A percentile compares a stretch with the other conserved stretches of the same genome.
Conservation (phyloP, 2,888 invertebrate genomes). For the Eilema sororculum region DNA sequence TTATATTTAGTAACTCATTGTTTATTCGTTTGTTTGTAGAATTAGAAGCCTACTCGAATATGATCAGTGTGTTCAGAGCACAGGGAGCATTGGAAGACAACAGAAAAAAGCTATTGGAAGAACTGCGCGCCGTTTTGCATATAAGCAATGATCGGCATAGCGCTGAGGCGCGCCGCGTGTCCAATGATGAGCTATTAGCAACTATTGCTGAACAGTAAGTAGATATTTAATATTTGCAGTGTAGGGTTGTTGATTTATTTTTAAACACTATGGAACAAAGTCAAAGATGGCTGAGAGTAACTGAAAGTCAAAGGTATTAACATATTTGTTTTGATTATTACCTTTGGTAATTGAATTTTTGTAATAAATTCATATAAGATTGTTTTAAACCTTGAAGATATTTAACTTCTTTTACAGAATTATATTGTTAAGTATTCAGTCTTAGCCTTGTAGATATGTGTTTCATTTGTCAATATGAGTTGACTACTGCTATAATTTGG, state of each 20-base stretch:
- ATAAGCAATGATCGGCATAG: constrained; percentile 96
- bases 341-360: constrained; percentile 37
- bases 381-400: constrained; percentile 50
- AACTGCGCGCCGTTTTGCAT: constrained; percentile 93
- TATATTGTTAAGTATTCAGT: constrained; percentile 40
- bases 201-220: constrained; percentile 96
- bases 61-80: constrained; percentile 96
- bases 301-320: constrained; percentile 57
- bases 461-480: constrained; percentile 44
- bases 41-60: constrained; percentile 96
- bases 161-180: constrained; percentile 96
- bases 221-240: constrained; percentile 58
- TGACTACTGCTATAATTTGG: constrained; percentile 26
- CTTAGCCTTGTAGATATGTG: constrained; percentile 59
- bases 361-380: constrained; percentile 50
- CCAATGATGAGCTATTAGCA: constrained; percentile 95
- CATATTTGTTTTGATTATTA: constrained; percentile 41
- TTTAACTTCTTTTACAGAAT: constrained; percentile 40
- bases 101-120: constrained; percentile 94
- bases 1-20: constrained; percentile 48
- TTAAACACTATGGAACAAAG: constrained; percentile 72
- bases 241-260: constrained; percentile 73
- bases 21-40: constrained; percentile 88
- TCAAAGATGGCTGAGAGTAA: constrained; percentile 80
- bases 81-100: constrained; percentile 95